Evolutionary conservation across 2,797 vertebrate genomes (phyloP).

Genomic region (Tadarida brasiliensis): DNA sequence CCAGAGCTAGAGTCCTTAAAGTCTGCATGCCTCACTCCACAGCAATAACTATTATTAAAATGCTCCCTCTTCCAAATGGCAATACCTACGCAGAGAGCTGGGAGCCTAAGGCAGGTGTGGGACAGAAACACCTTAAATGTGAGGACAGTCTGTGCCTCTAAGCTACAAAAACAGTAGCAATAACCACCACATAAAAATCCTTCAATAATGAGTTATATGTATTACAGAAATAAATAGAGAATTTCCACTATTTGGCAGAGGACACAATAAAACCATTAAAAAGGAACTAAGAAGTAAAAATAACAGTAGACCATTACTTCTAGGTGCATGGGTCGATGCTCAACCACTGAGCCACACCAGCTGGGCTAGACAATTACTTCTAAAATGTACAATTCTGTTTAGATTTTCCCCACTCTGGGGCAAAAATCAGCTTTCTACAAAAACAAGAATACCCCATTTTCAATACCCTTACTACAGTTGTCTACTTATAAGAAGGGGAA

Average conservation of each 20-base stretch:
- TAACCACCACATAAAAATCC: neutral
- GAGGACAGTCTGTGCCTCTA: neutral
- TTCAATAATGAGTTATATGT: neutral
- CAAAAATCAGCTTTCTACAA: slow-evolving; percentile 52
- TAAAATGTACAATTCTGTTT: slow-evolving; percentile 47
- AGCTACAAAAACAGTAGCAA: neutral
- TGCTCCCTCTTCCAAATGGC: neutral
- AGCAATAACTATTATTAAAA: slow-evolving; percentile 1
- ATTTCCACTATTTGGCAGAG: slow-evolving; percentile 25
- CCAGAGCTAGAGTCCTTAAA: neutral
- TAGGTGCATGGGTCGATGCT: too few relatives aligned
- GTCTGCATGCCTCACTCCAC: neutral
- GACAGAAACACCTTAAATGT: neutral
- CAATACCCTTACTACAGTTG: neutral
- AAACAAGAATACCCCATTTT: neutral
- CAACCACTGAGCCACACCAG: too few relatives aligned
- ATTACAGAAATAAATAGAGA: neutral
- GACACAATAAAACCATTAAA: slow-evolving; percentile 48
- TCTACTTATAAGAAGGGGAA: slow-evolving; percentile 27
- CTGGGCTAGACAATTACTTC: neutral
- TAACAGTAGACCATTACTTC: neutral
- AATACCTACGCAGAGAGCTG: neutral
- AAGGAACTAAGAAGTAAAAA: slow-evolving; percentile 44
- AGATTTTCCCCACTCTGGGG: neutral
- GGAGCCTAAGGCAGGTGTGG: neutral